Conservation (phyloP, 2,113 vertebrate species). For the Lophochroa leadbeateri region DNA sequence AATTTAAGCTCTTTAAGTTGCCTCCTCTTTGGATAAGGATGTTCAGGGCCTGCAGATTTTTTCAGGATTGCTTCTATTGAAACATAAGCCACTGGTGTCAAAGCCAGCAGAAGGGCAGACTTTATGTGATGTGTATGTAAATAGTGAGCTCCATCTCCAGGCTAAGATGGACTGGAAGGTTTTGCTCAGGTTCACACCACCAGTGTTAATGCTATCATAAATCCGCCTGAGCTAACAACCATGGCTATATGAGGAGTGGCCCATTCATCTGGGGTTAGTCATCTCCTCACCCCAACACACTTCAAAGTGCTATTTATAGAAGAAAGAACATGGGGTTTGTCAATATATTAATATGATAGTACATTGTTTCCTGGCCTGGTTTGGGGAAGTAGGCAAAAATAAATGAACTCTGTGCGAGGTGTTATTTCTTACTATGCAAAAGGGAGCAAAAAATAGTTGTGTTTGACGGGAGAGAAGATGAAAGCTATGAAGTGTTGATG, state of each 20-base stretch:
- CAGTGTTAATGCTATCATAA: neutral
- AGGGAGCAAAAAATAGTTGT: neutral
- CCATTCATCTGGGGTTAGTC: neutral
- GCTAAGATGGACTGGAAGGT: neutral
- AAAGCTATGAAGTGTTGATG: neutral
- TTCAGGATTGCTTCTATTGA: neutral
- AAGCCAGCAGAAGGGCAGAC: neutral
- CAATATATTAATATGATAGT: neutral
- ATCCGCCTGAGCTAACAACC: neutral
- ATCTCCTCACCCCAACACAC: neutral
- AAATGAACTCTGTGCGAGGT: neutral
- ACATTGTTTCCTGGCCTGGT: neutral
- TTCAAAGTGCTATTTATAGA: neutral
- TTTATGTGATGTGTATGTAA: neutral
- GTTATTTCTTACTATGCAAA: neutral
- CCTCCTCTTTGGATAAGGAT: neutral
- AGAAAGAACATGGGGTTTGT: neutral
- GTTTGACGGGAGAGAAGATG: neutral
- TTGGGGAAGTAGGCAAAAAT: neutral
- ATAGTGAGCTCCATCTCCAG: fast-evolving
- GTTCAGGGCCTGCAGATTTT: neutral
- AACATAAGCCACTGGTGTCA: neutral
- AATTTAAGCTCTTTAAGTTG: neutral
- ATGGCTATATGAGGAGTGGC: neutral
- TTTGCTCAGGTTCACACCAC: neutral